Conservation (phyloP, 2,113 vertebrate species). For the Ibidorhyncha struthersii region DNA sequence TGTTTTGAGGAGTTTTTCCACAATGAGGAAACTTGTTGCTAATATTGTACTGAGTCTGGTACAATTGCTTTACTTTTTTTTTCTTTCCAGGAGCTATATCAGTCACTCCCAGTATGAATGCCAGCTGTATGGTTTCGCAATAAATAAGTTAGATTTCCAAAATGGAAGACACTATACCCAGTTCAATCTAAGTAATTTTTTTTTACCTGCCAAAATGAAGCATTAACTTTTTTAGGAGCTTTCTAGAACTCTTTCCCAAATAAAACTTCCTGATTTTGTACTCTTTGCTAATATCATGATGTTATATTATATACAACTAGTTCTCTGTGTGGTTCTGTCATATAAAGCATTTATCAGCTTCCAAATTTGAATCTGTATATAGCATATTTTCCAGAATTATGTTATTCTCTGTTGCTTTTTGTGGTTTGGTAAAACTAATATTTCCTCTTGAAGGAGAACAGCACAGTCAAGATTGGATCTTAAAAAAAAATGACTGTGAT, state of each 20-base stretch:
- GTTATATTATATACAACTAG: slow-evolving; percentile 5
- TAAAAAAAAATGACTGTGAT: not conserved
- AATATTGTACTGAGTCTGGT: not conserved
- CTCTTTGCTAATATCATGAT: not conserved
- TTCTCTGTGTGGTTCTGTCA: not conserved
- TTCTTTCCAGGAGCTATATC: not conserved
- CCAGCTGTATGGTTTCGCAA: not conserved
- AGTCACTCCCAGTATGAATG: slow-evolving; percentile 17
- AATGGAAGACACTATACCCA: not conserved
- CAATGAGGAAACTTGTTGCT: not conserved
- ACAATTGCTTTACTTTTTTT: not conserved
- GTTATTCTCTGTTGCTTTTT: not conserved
- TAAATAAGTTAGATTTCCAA: not conserved
- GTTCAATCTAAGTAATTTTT: not conserved
- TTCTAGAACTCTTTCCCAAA: not conserved
- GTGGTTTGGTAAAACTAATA: not conserved
- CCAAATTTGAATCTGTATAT: not conserved
- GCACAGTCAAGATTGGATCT: not conserved
- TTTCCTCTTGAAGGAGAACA: not conserved
- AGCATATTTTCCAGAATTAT: not conserved
- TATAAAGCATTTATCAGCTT: not conserved
- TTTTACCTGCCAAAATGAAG: not conserved
- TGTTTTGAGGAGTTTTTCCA: not conserved
- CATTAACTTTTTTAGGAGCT: not conserved
- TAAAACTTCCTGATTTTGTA: not conserved